These are phyloP conservation scores for Pongo abelii DNA, from an alignment of 2,113 vertebrate genomes.

Conservation along the genomic window DNA sequence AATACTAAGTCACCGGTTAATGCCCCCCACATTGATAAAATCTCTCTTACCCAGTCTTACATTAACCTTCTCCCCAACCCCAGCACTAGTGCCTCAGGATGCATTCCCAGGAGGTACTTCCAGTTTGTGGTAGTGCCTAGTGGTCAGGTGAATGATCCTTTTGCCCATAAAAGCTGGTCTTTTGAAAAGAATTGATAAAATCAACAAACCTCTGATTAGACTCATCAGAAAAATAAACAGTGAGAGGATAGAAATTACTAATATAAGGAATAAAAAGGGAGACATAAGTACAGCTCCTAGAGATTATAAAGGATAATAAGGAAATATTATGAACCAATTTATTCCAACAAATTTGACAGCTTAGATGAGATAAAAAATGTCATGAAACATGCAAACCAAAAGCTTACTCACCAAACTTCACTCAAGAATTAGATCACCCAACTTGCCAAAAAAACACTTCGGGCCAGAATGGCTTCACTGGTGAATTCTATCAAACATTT, in stretches of 20 bases:
- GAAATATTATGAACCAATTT: background rate
- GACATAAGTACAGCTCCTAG: background rate
- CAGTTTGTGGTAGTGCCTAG: background rate
- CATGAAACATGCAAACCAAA: background rate
- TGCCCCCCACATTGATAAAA: background rate
- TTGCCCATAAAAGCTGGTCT: background rate
- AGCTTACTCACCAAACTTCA: background rate
- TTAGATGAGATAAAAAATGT: background rate
- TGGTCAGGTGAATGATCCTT: background rate
- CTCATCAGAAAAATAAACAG: background rate
- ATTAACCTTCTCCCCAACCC: background rate
- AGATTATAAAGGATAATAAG: background rate
- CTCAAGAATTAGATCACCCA: background rate
- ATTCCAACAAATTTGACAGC: background rate
- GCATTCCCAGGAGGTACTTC: background rate
- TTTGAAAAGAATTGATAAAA: background rate
- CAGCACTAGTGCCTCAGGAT: background rate
- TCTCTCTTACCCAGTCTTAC: background rate
- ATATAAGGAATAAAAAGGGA: background rate
- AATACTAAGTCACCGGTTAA: background rate
- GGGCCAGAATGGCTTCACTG: background rate
- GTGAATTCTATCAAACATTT: background rate
- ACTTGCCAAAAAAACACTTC: background rate
- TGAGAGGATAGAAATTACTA: background rate
- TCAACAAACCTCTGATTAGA: background rate